Percentiles rank a stretch among this genome's conserved stretches.
These are phyloP conservation scores for Sylvilagus bachmani DNA, from an alignment of 2,113 vertebrate species.

Conservation along the genomic window DNA sequence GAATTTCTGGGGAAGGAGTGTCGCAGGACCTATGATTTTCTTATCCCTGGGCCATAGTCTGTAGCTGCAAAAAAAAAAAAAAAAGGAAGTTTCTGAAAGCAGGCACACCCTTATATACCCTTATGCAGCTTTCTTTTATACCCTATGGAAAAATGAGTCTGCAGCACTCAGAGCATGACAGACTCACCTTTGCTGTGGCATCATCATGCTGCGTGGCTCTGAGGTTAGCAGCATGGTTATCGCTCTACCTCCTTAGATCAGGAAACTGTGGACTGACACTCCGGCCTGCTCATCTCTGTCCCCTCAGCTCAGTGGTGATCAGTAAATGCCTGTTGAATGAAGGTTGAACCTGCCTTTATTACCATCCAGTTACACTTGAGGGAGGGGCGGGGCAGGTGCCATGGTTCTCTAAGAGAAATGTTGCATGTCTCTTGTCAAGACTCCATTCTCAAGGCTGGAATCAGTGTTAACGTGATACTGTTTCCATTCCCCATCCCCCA, in stretches of 20 bases:
- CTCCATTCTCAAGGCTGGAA: constrained; percentile 51
- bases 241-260: not conserved
- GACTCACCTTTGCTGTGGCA: not conserved
- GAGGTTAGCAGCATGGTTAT: not conserved
- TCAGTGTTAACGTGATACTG: not conserved
- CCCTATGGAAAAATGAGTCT: not conserved
- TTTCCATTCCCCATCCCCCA: too few relatives aligned
- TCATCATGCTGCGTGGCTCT: not conserved
- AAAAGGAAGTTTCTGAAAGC: not conserved
- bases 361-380: not conserved
- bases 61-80: constrained; percentile 51
- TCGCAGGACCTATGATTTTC: constrained; percentile 57
- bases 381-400: not conserved
- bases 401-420: constrained; percentile 16
- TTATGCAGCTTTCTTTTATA: not conserved
- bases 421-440: not conserved
- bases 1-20: constrained; percentile 11
- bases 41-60: constrained; percentile 43
- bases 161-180: not conserved
- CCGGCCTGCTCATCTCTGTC: not conserved
- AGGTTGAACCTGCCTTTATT: not conserved
- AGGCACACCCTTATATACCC: rapidly evolving
- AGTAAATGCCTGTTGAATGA: not conserved
- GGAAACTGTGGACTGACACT: not conserved
- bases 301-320: not conserved